A percentile compares a stretch with the other conserved stretches of the same genome.
phyloP scores from a whole-genome alignment of 2,888 invertebrate species.

The Nephrocerus scutellatus region DNA sequence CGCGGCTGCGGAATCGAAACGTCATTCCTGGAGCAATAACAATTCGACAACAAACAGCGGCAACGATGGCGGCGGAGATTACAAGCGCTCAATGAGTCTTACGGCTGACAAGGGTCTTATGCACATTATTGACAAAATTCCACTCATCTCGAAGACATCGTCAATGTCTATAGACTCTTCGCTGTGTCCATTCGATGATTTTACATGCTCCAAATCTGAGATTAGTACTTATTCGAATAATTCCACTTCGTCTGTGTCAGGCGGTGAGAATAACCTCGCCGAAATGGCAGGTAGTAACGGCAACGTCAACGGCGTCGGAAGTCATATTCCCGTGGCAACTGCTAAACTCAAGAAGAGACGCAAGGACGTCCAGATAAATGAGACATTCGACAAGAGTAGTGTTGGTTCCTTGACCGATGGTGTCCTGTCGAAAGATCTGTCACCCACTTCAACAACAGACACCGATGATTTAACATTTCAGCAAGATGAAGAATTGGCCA shows the following conservation, averaged over 20 bases:
- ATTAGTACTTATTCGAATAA: slow-evolving; percentile 41
- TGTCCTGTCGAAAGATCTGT: slow-evolving; percentile 45
- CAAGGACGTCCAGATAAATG: slow-evolving; percentile 45
- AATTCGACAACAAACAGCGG: slow-evolving; percentile 23
- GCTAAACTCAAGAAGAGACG: slow-evolving; percentile 38
- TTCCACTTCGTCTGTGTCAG: slow-evolving; percentile 32
- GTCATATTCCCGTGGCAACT: slow-evolving; percentile 12
- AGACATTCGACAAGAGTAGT: slow-evolving; percentile 48
- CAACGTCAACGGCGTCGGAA: slow-evolving; percentile 1
- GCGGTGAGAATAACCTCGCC: slow-evolving; percentile 21
- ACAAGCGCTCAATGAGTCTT: slow-evolving; percentile 44
- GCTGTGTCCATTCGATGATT: slow-evolving; percentile 45
- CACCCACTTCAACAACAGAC: slow-evolving; percentile 45
- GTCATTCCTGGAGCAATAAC: slow-evolving; percentile 45
- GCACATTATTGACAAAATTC: slow-evolving; percentile 47
- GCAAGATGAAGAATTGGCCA: slow-evolving; percentile 44
- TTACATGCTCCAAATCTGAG: slow-evolving; percentile 43
- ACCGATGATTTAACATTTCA: slow-evolving; percentile 48
- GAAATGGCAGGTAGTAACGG: slow-evolving; percentile 19
- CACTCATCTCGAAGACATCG: slow-evolving; percentile 46
- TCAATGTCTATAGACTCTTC: slow-evolving; percentile 46
- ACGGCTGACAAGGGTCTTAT: slow-evolving; percentile 41
- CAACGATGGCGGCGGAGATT: slow-evolving; percentile 29
- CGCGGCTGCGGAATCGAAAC: slow-evolving; percentile 36
- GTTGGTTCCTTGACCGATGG: slow-evolving; percentile 46